Evolutionary conservation across 2,113 vertebrate species (phyloP).

Genomic region (Erinaceus europaeus): DNA sequence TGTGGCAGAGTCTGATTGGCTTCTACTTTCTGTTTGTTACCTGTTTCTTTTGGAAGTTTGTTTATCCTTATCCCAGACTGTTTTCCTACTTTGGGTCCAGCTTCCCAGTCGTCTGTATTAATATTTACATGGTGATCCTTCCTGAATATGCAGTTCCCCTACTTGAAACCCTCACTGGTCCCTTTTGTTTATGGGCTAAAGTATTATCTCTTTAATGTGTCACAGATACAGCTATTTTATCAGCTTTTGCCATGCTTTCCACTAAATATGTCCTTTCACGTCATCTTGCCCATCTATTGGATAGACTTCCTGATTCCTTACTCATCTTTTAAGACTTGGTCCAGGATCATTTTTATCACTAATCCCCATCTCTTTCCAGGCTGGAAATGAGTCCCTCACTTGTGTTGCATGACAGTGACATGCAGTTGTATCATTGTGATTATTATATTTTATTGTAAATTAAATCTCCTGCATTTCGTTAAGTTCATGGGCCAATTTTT

Average conservation of each 20-base stretch:
- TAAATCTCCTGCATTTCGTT: not conserved
- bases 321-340: not conserved
- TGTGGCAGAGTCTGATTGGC: not conserved
- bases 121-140: too few species aligned
- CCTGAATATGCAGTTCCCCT: not conserved
- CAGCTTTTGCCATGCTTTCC: not conserved
- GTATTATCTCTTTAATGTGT: not conserved
- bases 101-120: too few species aligned
- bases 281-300: not conserved
- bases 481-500: not conserved
- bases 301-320: not conserved
- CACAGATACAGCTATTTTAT: not conserved
- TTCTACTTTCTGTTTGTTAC: not conserved
- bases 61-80: not conserved
- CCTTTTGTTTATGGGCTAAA: too few species aligned
- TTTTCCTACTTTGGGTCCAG: not conserved
- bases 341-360: not conserved
- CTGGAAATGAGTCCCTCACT: not conserved
- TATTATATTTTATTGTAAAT: not conserved
- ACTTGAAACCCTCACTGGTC: too few species aligned
- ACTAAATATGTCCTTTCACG: not conserved
- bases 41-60: not conserved
- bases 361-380: not conserved
- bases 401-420: not conserved
- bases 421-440: not conserved